Evolutionary conservation across 2,888 invertebrate genomes (phyloP).

Genomic region (Dasypogon diadema): DNA sequence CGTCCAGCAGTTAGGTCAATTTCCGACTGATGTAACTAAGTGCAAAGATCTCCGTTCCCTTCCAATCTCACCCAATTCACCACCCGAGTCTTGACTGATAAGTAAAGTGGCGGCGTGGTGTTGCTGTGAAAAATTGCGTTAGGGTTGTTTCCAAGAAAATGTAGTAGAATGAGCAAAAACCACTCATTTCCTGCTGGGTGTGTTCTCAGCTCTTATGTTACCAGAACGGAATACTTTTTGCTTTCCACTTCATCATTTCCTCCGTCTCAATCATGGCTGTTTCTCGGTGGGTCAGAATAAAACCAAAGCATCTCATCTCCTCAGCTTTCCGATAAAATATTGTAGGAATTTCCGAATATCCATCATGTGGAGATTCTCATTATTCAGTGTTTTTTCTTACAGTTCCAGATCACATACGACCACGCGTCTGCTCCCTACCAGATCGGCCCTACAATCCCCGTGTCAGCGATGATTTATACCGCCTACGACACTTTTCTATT

Average conservation of each 20-base stretch:
- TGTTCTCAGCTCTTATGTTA: background rate
- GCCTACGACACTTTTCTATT: conserved; percentile 87
- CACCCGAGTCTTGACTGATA: no score
- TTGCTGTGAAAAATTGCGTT: background rate
- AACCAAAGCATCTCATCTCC: no score
- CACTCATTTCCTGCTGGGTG: conserved; percentile 13
- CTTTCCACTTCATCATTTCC: background rate
- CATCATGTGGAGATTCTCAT: conserved; percentile 13
- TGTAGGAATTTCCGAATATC: conserved; percentile 5
- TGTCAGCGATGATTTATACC: conserved; percentile 85
- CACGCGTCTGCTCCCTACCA: conserved; percentile 86
- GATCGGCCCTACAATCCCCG: conserved; percentile 90
- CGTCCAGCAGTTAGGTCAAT: background rate
- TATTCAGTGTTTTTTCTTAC: conserved; percentile 57
- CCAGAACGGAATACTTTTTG: background rate
- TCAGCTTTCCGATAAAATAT: conserved; percentile 14
- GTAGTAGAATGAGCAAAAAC: background rate
- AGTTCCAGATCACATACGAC: conserved; percentile 88
- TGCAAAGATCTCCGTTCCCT: no score
- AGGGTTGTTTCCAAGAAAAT: background rate
- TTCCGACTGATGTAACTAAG: background rate
- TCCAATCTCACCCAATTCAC: no score
- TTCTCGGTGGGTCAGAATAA: conserved; percentile 1
- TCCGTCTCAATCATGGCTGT: background rate
- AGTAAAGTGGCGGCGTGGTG: background rate